Conservation (phyloP, 2,888 invertebrate species). For the Torymus auratus region DNA sequence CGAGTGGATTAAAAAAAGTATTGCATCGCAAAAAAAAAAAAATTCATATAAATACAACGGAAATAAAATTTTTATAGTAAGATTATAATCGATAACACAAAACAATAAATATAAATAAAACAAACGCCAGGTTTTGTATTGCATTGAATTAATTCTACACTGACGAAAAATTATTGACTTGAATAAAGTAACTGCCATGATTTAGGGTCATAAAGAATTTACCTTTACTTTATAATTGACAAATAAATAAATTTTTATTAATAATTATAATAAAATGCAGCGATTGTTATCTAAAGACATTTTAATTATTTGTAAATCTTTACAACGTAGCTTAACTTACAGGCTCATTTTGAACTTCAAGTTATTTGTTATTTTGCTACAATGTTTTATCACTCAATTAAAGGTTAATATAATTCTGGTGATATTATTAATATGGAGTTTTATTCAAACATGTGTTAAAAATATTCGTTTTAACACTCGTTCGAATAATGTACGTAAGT, state of each 20-base stretch:
- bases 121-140: too few relatives aligned
- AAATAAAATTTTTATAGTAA: neutral
- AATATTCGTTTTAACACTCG: slow-evolving; percentile 14
- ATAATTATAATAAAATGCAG: neutral
- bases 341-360: slow-evolving; percentile 42
- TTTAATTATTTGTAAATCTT: slow-evolving; percentile 31
- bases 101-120: too few relatives aligned
- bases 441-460: slow-evolving; percentile 9
- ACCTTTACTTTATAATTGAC: too few relatives aligned
- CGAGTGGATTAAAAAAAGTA: slow-evolving; percentile 7
- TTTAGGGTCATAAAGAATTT: too few relatives aligned
- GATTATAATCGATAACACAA: too few relatives aligned
- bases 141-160: too few relatives aligned
- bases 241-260: too few relatives aligned
- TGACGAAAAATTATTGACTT: too few relatives aligned
- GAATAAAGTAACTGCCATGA: too few relatives aligned
- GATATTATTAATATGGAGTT: slow-evolving; percentile 10
- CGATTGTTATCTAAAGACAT: slow-evolving; percentile 29
- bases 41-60: slow-evolving; percentile 10
- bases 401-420: slow-evolving; percentile 13
- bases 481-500: neutral
- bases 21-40: slow-evolving; percentile 8
- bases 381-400: neutral
- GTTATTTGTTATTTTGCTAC: slow-evolving; percentile 17
- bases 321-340: slow-evolving; percentile 23